A percentile compares a stretch with the other conserved stretches of the same genome.
phyloP scores from a whole-genome alignment of 1,140 invertebrate species.

The Chrysoperla carnea region DNA sequence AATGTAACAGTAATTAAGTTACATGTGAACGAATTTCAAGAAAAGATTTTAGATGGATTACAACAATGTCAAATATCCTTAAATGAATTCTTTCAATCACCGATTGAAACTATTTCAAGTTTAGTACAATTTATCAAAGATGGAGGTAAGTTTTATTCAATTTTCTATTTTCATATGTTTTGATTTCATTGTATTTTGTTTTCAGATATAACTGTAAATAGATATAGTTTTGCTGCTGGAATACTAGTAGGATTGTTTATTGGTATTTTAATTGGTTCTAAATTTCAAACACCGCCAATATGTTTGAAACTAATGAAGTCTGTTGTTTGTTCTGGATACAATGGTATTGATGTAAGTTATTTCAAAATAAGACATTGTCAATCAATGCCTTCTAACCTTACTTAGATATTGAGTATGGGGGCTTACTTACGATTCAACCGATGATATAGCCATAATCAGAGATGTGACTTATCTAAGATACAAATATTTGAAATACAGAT shows the following conservation, averaged over 20 bases:
- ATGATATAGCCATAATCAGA: too few species aligned
- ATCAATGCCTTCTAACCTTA: too few species aligned
- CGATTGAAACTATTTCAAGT: slow-evolving; percentile 13
- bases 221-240: slow-evolving; percentile 28
- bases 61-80: slow-evolving; percentile 1
- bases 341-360: slow-evolving; percentile 29
- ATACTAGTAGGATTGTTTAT: slow-evolving; percentile 27
- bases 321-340: slow-evolving; percentile 30
- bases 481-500: slow-evolving; percentile 4
- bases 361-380: slow-evolving; percentile 6
- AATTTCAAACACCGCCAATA: slow-evolving; percentile 13
- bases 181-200: slow-evolving; percentile 20
- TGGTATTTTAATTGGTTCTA: slow-evolving; percentile 14
- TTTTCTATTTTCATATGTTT: slow-evolving; percentile 12
- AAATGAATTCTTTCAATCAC: too few species aligned
- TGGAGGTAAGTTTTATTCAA: neutral
- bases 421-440: too few species aligned
- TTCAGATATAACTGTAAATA: slow-evolving; percentile 27
- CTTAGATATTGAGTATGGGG: too few species aligned
- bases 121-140: slow-evolving; percentile 3
- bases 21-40: slow-evolving; percentile 14
- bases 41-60: slow-evolving; percentile 10
- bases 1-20: slow-evolving; percentile 19
- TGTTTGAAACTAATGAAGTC: slow-evolving; percentile 30
- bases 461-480: too few species aligned